Base-by-base conservation (phyloP, 2,113 vertebrate species). In the Megaleporinus macrocephalus region DNA sequence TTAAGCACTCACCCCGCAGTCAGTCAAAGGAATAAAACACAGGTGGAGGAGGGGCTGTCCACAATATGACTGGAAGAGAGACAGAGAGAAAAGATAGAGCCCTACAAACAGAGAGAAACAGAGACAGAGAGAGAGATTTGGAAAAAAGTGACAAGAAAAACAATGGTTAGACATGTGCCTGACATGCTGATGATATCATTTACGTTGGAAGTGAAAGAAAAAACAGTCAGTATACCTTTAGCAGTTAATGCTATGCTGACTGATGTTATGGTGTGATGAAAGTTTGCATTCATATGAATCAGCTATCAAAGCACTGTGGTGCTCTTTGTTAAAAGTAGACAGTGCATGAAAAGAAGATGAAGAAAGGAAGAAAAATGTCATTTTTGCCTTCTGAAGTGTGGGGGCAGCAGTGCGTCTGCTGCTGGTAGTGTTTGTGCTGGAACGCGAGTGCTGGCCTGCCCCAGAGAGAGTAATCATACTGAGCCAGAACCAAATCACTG, bases 361-460 rank as follows among this genome's bases (percentile, higher is more conserved):
- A 47, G 47, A 55, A 47, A 27, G 47, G 55, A 75, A 59, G 13
- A 65, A 27, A 14, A 63, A 71, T 49, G 5, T 26, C 20, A 55
- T 66, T 74, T 36, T 5, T 29, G 0, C 53, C 22, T 44, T 30
- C 41, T 53, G 47, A 30, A n/a, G 53, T 30, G 49, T 66, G 33
- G 22, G 62, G 33, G 49, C 33, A 5, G 18, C 10, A 59, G 49
- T n/a, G 62, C 44, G 55, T 44, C 63, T 59, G 80, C 76, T 82
- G 76, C 20, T 44, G 61, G 36, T 51, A 33, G 59, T 74, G 72
- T 83, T 83, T 80, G 72, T 76, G 36, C 65, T 80, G 49, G 59
- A 83, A 59, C 24, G 51, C 41, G 10, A 69, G 29, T 18, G 0
- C 29, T 53, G 76, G 75, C 75, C 51, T 27, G 44, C 55, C 51